These are phyloP conservation scores for Notospermus geniculatus DNA, from an alignment of 1,140 invertebrate species.

Conservation along the genomic window DNA sequence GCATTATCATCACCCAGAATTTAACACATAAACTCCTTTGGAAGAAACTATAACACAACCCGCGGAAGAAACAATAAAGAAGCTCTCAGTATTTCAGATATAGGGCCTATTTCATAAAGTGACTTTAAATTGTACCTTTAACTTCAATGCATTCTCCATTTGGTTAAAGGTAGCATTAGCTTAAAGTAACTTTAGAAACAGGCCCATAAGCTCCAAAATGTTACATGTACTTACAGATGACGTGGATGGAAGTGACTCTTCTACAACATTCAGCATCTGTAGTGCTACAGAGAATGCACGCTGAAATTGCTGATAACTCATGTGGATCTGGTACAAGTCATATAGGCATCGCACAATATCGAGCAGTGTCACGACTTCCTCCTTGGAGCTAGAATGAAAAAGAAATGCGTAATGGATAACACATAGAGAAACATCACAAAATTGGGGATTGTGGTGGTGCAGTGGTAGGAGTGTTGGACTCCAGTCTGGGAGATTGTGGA, in stretches of 20 bases:
- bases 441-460: too few species aligned
- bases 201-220: neutral
- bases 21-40: too few species aligned
- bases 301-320: neutral
- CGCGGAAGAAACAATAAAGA: too few species aligned
- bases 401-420: neutral
- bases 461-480: too few species aligned
- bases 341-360: slow-evolving; percentile 1
- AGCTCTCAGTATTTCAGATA: neutral
- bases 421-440: too few species aligned
- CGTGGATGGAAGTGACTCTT: neutral
- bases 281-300: neutral
- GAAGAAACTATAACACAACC: too few species aligned
- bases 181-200: too few species aligned
- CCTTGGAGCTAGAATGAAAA: neutral
- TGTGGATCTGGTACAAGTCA: slow-evolving; percentile 4
- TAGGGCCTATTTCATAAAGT: neutral
- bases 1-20: too few species aligned
- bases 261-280: neutral
- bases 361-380: neutral
- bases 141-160: too few species aligned
- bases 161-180: too few species aligned
- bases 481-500: too few species aligned
- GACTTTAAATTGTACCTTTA: too few species aligned
- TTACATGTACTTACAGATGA: neutral